Evolutionary conservation across 1,140 invertebrate genomes (phyloP).

Genomic region (Antheraea mylitta): DNA sequence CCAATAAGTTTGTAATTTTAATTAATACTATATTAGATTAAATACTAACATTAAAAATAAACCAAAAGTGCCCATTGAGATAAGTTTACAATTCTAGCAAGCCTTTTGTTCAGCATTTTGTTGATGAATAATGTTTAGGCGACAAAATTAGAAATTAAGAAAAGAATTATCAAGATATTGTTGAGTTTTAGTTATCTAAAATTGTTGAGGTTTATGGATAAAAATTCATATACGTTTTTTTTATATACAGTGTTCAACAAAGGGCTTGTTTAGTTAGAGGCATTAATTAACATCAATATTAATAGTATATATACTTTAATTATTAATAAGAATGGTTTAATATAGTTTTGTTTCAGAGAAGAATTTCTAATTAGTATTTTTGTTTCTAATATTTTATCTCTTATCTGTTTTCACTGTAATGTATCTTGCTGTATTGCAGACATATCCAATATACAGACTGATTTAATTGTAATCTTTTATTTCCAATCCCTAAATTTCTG

Average conservation of each 20-base stretch:
- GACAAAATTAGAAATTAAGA: conserved; percentile 75
- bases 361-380: conserved; percentile 78
- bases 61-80: conserved; percentile 80
- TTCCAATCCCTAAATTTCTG: conserved; percentile 6
- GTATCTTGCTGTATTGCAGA: conserved; percentile 79
- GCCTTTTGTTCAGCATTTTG: conserved; percentile 72
- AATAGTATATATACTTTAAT: conserved; percentile 75
- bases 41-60: conserved; percentile 79
- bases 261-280: conserved; percentile 73
- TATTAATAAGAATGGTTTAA: conserved; percentile 76
- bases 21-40: conserved; percentile 75
- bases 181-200: conserved; percentile 77
- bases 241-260: conserved; percentile 63
- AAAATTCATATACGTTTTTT: conserved; percentile 63
- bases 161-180: conserved; percentile 68
- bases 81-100: conserved; percentile 75
- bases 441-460: conserved; percentile 81
- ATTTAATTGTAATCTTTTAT: conserved; percentile 61
- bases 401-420: conserved; percentile 78
- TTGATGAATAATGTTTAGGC: conserved; percentile 74
- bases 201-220: conserved; percentile 77
- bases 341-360: conserved; percentile 77
- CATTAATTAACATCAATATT: conserved; percentile 77
- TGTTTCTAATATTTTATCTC: conserved; percentile 78
- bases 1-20: conserved; percentile 76